A percentile compares a stretch with the other conserved stretches of the same genome.
Conservation (phyloP, 2,888 invertebrate species). For the Caenorhabditis sp. region DNA sequence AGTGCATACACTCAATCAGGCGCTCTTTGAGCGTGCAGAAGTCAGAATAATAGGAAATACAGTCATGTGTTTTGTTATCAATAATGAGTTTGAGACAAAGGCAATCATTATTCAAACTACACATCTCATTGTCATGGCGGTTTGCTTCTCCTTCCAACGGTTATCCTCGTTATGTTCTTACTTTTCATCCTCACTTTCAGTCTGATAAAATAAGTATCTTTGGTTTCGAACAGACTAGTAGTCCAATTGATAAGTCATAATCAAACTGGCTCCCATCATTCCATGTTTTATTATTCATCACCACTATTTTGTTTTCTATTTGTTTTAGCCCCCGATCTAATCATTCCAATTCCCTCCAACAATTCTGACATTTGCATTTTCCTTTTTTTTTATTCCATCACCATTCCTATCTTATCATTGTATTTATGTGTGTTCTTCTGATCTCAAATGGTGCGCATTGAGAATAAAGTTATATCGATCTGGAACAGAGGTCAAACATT, state of each 20-base stretch:
- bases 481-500: slow-evolving; percentile 27
- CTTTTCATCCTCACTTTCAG: neutral
- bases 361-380: slow-evolving; percentile 15
- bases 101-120: slow-evolving; percentile 36
- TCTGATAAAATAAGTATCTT: slow-evolving; percentile 6
- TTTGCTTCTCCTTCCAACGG: neutral
- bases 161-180: slow-evolving; percentile 12
- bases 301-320: slow-evolving; percentile 11
- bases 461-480: slow-evolving; percentile 53
- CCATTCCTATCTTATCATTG: slow-evolving; percentile 45
- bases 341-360: slow-evolving; percentile 10
- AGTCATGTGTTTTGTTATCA: slow-evolving; percentile 59
- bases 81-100: slow-evolving; percentile 30
- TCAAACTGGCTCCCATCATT: slow-evolving; percentile 17
- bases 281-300: neutral
- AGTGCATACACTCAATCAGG: slow-evolving; percentile 18
- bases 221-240: slow-evolving; percentile 4
- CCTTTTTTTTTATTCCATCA: slow-evolving; percentile 25
- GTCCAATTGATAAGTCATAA: slow-evolving; percentile 57
- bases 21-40: slow-evolving; percentile 39
- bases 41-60: slow-evolving; percentile 44
- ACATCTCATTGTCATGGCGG: slow-evolving; percentile 24
- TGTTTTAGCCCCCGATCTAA: neutral
- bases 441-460: slow-evolving; percentile 36
- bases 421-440: slow-evolving; percentile 40